A percentile compares a stretch with the other conserved stretches of the same genome.
Conservation (phyloP, 2,113 vertebrate genomes). For the Xerus inauris region DNA sequence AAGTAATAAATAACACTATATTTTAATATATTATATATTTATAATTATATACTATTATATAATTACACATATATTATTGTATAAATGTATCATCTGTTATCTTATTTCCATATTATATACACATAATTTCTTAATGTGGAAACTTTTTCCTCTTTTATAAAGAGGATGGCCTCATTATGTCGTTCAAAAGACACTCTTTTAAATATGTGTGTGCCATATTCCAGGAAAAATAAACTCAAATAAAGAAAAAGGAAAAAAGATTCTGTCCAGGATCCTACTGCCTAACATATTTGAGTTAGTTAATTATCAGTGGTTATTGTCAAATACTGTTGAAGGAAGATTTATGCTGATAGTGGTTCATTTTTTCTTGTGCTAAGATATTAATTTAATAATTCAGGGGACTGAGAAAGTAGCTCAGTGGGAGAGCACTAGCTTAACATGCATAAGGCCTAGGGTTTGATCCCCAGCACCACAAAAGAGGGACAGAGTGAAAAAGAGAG, state of each 20-base stretch:
- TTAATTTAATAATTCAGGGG: slow-evolving; percentile 18
- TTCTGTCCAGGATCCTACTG: not conserved
- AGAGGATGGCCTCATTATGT: not conserved
- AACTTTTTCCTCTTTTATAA: not conserved
- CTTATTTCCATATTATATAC: not conserved
- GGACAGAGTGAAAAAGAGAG: not conserved
- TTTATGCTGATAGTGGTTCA: slow-evolving; percentile 32
- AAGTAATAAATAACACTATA: not conserved
- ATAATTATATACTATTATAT: not conserved
- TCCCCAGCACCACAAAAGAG: not conserved
- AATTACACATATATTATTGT: not conserved
- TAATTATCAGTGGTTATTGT: slow-evolving; percentile 10
- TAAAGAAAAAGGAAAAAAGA: not conserved
- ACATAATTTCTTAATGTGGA: not conserved
- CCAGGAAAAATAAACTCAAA: not conserved
- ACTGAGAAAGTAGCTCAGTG: not conserved
- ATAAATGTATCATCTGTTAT: not conserved
- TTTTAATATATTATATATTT: not conserved
- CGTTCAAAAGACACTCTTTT: not conserved
- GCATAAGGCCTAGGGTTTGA: not conserved
- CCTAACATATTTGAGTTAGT: not conserved
- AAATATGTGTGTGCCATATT: not conserved
- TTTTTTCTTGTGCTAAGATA: slow-evolving; percentile 31
- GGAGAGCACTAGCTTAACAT: not conserved
- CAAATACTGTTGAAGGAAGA: not conserved